Conservation (phyloP, 2,113 vertebrate species). For the Hyla sarda region DNA sequence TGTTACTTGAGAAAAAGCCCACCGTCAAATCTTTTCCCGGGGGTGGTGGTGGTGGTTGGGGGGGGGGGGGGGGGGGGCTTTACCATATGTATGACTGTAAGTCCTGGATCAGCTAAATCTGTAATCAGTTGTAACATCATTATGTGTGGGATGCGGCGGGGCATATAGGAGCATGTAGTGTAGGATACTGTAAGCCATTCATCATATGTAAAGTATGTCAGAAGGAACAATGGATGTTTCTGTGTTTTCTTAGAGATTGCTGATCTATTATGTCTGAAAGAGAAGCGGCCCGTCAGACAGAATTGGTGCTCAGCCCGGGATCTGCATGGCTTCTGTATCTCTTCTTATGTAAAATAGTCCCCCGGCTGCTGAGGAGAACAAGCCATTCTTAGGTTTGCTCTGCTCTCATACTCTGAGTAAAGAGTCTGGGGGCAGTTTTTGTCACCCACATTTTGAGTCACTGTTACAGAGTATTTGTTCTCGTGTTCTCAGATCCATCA, state of each 20-base stretch:
- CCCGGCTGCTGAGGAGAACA: background rate
- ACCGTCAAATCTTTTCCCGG: too few relatives aligned
- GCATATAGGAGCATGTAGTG: background rate
- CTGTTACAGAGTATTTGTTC: constrained; percentile 3
- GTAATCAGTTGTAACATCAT: constrained; percentile 29
- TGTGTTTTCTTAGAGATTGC: constrained; percentile 45
- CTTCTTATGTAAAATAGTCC: background rate
- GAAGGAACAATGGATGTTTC: background rate
- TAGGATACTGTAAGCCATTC: constrained; percentile 43
- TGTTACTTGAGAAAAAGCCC: too few relatives aligned
- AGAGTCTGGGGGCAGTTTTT: background rate
- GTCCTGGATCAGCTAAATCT: background rate
- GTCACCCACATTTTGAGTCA: constrained; percentile 34
- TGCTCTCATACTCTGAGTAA: constrained; percentile 13
- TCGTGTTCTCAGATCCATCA: background rate
- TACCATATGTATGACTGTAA: too few relatives aligned
- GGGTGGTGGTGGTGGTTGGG: too few relatives aligned
- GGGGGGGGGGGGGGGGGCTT: too few relatives aligned
- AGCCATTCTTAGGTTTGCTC: background rate
- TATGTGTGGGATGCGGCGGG: constrained; percentile 9
- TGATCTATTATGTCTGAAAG: constrained; percentile 38
- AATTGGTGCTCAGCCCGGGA: background rate
- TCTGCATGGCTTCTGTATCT: background rate
- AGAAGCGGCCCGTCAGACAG: background rate
- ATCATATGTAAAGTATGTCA: constrained; percentile 26